Evolutionary conservation across 2,113 vertebrate species (phyloP), one percentile per base, ranked within the genome.

Genomic region (Macheiramphus alcinus): DNA sequence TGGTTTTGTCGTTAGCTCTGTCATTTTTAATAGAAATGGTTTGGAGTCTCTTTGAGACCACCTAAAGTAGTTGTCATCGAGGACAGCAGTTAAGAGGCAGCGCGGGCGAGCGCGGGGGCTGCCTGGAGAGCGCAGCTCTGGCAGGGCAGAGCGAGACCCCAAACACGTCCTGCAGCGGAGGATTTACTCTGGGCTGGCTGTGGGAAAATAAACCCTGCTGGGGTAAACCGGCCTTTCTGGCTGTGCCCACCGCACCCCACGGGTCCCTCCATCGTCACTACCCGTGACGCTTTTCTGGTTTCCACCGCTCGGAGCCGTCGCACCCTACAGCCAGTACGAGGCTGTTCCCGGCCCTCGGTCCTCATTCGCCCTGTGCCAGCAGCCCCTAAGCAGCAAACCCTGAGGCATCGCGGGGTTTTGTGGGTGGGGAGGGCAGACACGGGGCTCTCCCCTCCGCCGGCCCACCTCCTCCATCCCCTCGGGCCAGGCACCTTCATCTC

Each of bases 31-130:
- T 13, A 61, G 62, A 59, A 82, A 26, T 10, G 16, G 12, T 66
- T 45, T 43, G 66, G 42, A 40, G 27, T 74, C 42, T 82, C 36
- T 87, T 53, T 80, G 55, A 80, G 63, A 73, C 27, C 68, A 19
- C 55, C 18, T 58, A 9, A 61, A 87, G 55, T 31, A 13, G 13
- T 22, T 67, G 12, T 48, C 42, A 8, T 15, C 3, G 4, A 25
- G 26, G 29, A 47, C 21, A 63, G 22, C n/a, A 34, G 65, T 58
- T 59, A 5, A 29, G 40, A 78, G 65, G 25, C 36, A 38, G 27
- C 0, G 1, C 1, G 2, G 32, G 19, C 0, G 0, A 85, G 68
- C 73, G 19, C 0, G 3, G 26, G 17, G 50, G 6, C 2, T 81
- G 34, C 34, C 73, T 59, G 45, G 29, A 34, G n/a, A 65, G 29